Conservation (phyloP, 2,888 invertebrate genomes). For the Diarsia mendica region DNA sequence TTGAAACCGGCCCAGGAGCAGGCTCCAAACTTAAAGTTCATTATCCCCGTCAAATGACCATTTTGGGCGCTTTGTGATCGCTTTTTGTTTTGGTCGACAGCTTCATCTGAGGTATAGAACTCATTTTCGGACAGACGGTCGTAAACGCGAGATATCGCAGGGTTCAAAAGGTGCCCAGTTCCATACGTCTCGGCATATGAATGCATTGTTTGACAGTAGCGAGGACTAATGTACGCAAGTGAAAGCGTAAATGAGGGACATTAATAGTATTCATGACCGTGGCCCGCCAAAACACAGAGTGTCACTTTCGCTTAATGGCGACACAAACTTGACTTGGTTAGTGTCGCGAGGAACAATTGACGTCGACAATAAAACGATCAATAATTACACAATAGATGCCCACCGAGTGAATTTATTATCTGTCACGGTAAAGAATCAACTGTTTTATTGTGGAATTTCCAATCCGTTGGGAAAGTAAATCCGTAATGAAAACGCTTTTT, state of each 20-base stretch:
- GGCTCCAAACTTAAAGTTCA: conserved; percentile 83
- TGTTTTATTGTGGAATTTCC: conserved; percentile 27
- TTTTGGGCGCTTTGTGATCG: conserved; percentile 74
- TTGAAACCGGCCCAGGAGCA: conserved; percentile 86
- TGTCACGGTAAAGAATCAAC: conserved; percentile 19
- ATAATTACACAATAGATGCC: conserved; percentile 64
- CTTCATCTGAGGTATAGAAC: conserved; percentile 52
- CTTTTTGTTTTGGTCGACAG: conserved; percentile 63
- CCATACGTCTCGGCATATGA: conserved; percentile 22
- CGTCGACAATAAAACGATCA: conserved; percentile 50
- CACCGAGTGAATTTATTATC: conserved; percentile 41
- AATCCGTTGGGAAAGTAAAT: conserved; percentile 37
- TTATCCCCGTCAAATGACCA: conserved; percentile 84
- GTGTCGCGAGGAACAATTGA: conserved; percentile 54
- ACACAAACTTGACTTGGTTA: conserved; percentile 75
- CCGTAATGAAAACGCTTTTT: conserved; percentile 11
- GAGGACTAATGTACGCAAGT: conserved; percentile 69
- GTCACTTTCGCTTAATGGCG: conserved; percentile 85
- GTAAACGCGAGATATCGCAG: conserved; percentile 31
- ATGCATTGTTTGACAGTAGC: conserved; percentile 56
- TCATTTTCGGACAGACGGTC: conserved; percentile 26
- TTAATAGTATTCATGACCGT: conserved; percentile 81
- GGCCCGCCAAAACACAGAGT: conserved; percentile 77
- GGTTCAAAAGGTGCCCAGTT: conserved; percentile 38
- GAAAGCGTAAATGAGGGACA: conserved; percentile 85